A percentile compares a stretch with the other conserved stretches of the same genome.
Conservation (phyloP, 1,140 invertebrate genomes). For the Odontomachus brunneus region DNA sequence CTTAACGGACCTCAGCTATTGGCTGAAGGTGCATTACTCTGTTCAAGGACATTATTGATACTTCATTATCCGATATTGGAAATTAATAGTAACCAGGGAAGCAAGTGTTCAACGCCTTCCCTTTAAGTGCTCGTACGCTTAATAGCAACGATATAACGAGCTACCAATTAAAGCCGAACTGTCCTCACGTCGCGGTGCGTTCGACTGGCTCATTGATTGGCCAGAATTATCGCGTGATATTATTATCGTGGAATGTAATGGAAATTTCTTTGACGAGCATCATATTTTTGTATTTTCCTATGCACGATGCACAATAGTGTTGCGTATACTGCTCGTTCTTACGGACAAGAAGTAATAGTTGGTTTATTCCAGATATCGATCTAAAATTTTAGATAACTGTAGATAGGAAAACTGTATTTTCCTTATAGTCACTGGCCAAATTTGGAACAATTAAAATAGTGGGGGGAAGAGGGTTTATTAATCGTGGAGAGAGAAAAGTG, state of each 20-base stretch:
- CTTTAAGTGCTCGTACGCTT: conserved; percentile 32
- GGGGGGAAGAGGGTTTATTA: too few relatives aligned
- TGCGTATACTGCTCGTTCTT: too few relatives aligned
- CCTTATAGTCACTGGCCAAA: too few relatives aligned
- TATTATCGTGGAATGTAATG: background rate
- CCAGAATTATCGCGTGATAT: background rate
- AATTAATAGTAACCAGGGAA: conserved; percentile 61
- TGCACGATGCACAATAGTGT: too few relatives aligned
- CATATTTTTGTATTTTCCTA: background rate
- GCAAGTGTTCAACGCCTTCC: conserved; percentile 27
- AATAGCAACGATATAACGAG: conserved; percentile 54
- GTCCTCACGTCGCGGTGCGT: background rate
- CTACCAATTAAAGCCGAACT: conserved; percentile 64
- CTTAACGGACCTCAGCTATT: conserved; percentile 33
- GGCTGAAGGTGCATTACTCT: conserved; percentile 43
- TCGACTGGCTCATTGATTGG: background rate
- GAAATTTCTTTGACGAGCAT: background rate
- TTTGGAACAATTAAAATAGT: too few relatives aligned
- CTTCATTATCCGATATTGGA: conserved; percentile 71
- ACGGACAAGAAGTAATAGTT: too few relatives aligned
- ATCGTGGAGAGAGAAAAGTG: too few relatives aligned
- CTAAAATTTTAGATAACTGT: too few relatives aligned
- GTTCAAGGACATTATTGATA: conserved; percentile 64
- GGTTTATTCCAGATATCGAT: too few relatives aligned
- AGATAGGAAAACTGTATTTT: too few relatives aligned